Evolutionary conservation across 2,888 invertebrate species (phyloP).

Genomic region (Augiades crinisus): DNA sequence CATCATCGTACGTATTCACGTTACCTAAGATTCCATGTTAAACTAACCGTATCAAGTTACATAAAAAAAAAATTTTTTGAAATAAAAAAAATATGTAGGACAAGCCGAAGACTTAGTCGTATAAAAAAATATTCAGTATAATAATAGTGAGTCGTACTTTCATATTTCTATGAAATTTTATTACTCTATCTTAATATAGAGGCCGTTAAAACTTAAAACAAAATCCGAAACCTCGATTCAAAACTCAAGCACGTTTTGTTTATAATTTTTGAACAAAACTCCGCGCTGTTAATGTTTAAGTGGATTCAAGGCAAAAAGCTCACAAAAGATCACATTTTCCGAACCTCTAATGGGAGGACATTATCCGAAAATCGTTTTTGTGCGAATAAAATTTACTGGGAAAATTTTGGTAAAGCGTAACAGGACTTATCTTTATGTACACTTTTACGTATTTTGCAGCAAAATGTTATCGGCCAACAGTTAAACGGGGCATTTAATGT

Average conservation of each 20-base stretch:
- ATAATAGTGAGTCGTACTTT: no score
- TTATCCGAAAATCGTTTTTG: slow-evolving; percentile 70
- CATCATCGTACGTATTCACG: no score
- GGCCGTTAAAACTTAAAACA: no score
- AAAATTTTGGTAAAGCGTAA: slow-evolving; percentile 55
- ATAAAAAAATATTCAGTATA: no score
- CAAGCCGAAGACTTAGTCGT: no score
- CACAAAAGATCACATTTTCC: slow-evolving; percentile 55
- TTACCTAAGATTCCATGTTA: no score
- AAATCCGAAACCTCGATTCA: slow-evolving; percentile 1
- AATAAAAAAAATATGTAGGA: no score
- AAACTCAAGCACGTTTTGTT: slow-evolving; percentile 21
- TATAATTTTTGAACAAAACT: slow-evolving; percentile 27
- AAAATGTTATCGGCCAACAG: slow-evolving; percentile 62
- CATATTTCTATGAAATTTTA: no score
- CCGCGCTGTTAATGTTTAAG: slow-evolving; percentile 18
- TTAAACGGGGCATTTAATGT: slow-evolving; percentile 55
- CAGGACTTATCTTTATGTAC: slow-evolving; percentile 68
- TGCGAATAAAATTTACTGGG: slow-evolving; percentile 62
- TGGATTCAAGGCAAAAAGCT: slow-evolving; percentile 37
- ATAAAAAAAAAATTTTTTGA: no score
- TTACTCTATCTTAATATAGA: no score
- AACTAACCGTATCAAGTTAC: no score
- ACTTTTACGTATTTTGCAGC: slow-evolving; percentile 66
- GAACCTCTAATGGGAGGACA: slow-evolving; percentile 64